These are phyloP conservation scores for Dermochelys coriacea DNA, from an alignment of 2,797 vertebrate genomes.

Conservation along the genomic window DNA sequence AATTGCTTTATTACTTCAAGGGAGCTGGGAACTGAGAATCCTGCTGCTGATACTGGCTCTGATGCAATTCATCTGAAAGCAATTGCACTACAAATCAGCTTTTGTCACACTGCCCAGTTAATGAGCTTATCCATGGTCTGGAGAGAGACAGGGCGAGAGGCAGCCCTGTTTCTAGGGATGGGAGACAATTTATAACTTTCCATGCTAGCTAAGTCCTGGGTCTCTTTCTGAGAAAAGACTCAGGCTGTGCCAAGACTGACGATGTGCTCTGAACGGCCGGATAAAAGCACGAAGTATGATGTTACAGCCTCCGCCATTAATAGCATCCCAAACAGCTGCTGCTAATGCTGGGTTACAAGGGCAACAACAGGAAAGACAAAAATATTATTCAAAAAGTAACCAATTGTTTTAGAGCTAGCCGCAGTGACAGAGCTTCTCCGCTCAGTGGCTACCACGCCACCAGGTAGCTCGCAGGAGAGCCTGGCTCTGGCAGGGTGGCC, in stretches of 20 bases:
- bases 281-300: accelerated
- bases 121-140: neutral
- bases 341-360: neutral
- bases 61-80: neutral
- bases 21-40: neutral
- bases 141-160: neutral
- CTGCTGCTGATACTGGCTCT: neutral
- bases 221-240: accelerated
- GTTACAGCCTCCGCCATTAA: accelerated
- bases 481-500: neutral
- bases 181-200: accelerated
- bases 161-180: accelerated
- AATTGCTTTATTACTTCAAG: neutral
- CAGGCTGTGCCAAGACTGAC: accelerated
- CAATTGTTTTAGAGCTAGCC: neutral
- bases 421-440: accelerated
- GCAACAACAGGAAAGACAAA: neutral
- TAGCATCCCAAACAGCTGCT: neutral
- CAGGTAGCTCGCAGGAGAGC: no score
- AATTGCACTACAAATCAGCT: neutral
- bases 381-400: neutral
- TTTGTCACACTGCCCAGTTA: neutral
- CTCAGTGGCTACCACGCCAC: neutral
- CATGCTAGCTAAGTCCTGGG: neutral
- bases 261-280: accelerated